Conservation (phyloP, 1,140 invertebrate species). For the Drosophila repletoides region DNA sequence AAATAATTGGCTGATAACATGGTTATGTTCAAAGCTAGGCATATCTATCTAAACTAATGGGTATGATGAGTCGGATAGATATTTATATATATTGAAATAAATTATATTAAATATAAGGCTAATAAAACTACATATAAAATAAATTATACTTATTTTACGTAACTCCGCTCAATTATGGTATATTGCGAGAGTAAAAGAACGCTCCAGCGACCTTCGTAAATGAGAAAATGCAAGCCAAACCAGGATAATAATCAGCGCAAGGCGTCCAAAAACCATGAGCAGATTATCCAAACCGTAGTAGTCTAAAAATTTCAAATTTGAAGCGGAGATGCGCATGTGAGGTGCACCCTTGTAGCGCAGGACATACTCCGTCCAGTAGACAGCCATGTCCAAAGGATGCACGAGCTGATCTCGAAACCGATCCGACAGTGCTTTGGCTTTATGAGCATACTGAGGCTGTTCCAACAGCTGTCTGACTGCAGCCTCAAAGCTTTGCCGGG, state of each 20-base stretch:
- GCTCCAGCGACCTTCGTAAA: too few species aligned
- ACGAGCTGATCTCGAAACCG: constrained; percentile 86
- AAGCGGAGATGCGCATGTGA: constrained; percentile 82
- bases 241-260: constrained; percentile 7
- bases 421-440: constrained; percentile 83
- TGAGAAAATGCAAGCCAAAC: too few species aligned
- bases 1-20: too few species aligned
- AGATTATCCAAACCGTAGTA: constrained; percentile 84
- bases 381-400: constrained; percentile 85
- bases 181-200: too few species aligned
- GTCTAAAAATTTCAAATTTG: constrained; percentile 84
- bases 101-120: too few species aligned
- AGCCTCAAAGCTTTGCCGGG: constrained; percentile 12
- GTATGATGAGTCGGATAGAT: too few species aligned
- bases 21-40: too few species aligned
- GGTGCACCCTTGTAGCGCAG: constrained; percentile 84
- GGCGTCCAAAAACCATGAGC: constrained; percentile 31
- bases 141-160: too few species aligned
- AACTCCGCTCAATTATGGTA: too few species aligned
- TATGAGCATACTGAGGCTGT: constrained; percentile 62
- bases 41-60: too few species aligned
- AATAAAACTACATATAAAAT: too few species aligned
- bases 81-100: too few species aligned
- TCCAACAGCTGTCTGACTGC: constrained; percentile 43
- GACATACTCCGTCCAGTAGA: constrained; percentile 89